A percentile compares a stretch with the other conserved stretches of the same genome.
Conservation (phyloP, 2,888 invertebrate species). For the Volucella bombylans region DNA sequence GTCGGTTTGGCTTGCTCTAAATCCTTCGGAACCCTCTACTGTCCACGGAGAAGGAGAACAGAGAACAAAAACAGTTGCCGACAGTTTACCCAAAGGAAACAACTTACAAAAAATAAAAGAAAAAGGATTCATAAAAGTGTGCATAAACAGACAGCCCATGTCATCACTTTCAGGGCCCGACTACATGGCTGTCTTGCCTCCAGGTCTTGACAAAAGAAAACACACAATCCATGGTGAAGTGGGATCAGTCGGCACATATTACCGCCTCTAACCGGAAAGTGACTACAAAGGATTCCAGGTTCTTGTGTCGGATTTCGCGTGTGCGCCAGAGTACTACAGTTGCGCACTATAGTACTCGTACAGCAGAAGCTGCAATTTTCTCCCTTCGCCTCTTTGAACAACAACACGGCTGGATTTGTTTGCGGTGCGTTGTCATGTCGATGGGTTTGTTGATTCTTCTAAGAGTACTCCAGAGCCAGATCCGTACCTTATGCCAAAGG, state of each 20-base stretch:
- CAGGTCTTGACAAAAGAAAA: background rate
- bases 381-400: too few relatives aligned
- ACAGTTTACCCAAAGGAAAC: background rate
- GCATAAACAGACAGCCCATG: constrained; percentile 66
- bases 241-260: too few relatives aligned
- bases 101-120: too few relatives aligned
- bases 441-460: constrained; percentile 49
- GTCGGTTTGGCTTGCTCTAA: constrained; percentile 11
- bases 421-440: constrained; percentile 27
- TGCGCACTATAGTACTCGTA: constrained; percentile 26
- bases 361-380: too few relatives aligned
- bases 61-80: constrained; percentile 33
- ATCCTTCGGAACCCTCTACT: constrained; percentile 28
- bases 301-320: constrained; percentile 7
- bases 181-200: too few relatives aligned
- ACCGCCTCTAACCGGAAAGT: background rate
- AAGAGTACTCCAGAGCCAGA: constrained; percentile 6
- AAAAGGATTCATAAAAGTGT: constrained; percentile 27
- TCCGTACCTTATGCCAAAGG: constrained; percentile 52
- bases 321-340: constrained; percentile 32
- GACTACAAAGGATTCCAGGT: constrained; percentile 45
- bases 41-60: constrained; percentile 22
- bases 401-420: constrained; percentile 12
- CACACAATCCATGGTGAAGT: background rate
- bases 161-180: constrained; percentile 54